Evolutionary conservation across 2,888 invertebrate species (phyloP), one percentile per base, ranked within the genome.

Genomic region (Cheiracanthium punctorium): DNA sequence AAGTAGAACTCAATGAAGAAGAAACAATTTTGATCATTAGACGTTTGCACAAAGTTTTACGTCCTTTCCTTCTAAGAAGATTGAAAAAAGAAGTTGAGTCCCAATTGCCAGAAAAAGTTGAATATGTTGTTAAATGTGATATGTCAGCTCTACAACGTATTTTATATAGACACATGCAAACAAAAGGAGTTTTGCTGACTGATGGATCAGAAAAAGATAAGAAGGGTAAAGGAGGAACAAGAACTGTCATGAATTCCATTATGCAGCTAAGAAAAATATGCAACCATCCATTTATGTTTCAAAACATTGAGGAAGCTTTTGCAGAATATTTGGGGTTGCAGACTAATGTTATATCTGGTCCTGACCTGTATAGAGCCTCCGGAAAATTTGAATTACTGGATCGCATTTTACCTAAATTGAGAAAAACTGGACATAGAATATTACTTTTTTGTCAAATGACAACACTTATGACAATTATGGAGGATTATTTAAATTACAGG

Each of bases 381-480:
- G 99, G 99, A 43, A 99, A 99, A 93, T 98, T 99, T 92, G 99
- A 99, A 92, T 93, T 99, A 71, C 92, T 99, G 80, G 99, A 99
- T 93, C 94, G 99, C 48, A 98, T 99, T 90, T 93, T 99, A 90
- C 99, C 99, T 0, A 99, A 99, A 92, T 92, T 99, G 89, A 97
- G 98, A 91, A 94, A 94, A 12, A 96, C 96, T 0, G 95, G 96
- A 86, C 99, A 99, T 93, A 94, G 98, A 88, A 97, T 99, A n/a
- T 93, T 99, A 88, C 95, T 99, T 88, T 99, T 99, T 94, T 99
- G 98, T 95, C 99, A 99, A 93, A 99, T 99, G 99, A 99, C 99
- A 0, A 96, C 98, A 90, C 95, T 98, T 89, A 99, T 99, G 98
- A 98, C 97, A 81, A 98, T 98, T 90, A 96, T 98, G 93, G 99